Conservation (phyloP, 2,888 invertebrate genomes). For the Galerucella calmariensis region DNA sequence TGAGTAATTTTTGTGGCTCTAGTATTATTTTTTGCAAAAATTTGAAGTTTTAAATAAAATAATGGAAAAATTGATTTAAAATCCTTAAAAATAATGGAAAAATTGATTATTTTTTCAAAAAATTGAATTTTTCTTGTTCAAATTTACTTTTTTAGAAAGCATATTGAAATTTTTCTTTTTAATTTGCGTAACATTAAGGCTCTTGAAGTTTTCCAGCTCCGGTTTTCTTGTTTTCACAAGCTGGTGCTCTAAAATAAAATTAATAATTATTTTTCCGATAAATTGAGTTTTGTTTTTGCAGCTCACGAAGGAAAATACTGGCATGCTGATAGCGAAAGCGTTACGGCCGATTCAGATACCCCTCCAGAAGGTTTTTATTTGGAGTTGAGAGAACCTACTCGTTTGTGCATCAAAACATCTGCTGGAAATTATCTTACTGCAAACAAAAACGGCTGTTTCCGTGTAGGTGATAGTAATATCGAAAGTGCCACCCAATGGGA, state of each 20-base stretch:
- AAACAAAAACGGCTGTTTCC: conserved; percentile 91
- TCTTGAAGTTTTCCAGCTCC: too few relatives aligned
- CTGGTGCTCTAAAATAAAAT: too few relatives aligned
- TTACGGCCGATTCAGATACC: conserved; percentile 85
- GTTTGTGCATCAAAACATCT: conserved; percentile 87
- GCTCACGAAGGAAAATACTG: conserved; percentile 95
- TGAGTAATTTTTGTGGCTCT: conserved; percentile 58
- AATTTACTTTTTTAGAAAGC: too few relatives aligned
- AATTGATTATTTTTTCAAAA: too few relatives aligned
- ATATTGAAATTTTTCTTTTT: too few relatives aligned
- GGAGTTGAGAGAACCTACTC: conserved; percentile 92
- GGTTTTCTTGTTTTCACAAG: too few relatives aligned
- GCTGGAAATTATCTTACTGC: conserved; percentile 85
- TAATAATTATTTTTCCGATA: too few relatives aligned
- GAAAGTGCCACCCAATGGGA: conserved; percentile 92
- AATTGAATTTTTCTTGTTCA: too few relatives aligned
- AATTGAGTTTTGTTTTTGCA: conserved; percentile 64
- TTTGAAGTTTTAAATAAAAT: too few relatives aligned
- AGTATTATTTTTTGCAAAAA: conserved; percentile 11
- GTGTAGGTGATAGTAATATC: conserved; percentile 81
- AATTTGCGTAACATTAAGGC: too few relatives aligned
- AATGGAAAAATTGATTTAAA: too few relatives aligned
- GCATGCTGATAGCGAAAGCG: conserved; percentile 89
- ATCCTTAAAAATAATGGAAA: too few relatives aligned
- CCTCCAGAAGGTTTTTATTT: conserved; percentile 86